Evolutionary conservation across 1,140 invertebrate genomes (phyloP), one percentile per base, ranked within the genome.

Genomic region (Papilio glaucus): DNA sequence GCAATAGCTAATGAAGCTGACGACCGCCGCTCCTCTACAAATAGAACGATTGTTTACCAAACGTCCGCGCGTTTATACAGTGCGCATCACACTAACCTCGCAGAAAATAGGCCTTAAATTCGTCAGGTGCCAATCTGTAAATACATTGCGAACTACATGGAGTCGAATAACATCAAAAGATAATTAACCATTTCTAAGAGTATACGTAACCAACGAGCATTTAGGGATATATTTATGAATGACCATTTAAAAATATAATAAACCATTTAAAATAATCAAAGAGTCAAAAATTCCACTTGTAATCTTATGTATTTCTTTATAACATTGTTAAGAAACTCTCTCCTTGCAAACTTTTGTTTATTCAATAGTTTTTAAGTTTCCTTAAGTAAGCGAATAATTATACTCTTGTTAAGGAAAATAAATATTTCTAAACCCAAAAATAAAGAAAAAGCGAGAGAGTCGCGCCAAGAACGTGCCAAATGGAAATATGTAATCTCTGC

Each of bases 1-100:
- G 75, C 78, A 79, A 73, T 80, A 78, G 85, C 82, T 88, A 89
- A 88, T 89, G 87, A 91, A 89, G 86, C 84, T 88, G 84, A 83
- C 75, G 65, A 61, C 72, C 71, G 76, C 76, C 80, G 75, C 70
- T 63, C 41, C 60, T 77, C 77, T 72, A 77, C 82, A 88, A 69
- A 89, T 91, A 89, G 86, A 85, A 77, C 72, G 73, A 72, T 74
- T 87, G 86, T 90, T 89, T 88, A 89, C 77, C 67, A 29, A 72
- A 84, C 79, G 76, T 79, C 74, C 49, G 78, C 73, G 76, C 76
- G 65, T 77, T 77, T 85, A 83, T 79, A 88, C 84, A 81, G 79
- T 80, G 73, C 77, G 67, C 79, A 82, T 81, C 81, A 77, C 70
- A 81, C 80, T 79, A 78, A 69, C 77, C 76, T 63, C 70, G 65